Evolutionary conservation across 2,888 invertebrate genomes (phyloP).

Genomic region (Aphodius granarius): DNA sequence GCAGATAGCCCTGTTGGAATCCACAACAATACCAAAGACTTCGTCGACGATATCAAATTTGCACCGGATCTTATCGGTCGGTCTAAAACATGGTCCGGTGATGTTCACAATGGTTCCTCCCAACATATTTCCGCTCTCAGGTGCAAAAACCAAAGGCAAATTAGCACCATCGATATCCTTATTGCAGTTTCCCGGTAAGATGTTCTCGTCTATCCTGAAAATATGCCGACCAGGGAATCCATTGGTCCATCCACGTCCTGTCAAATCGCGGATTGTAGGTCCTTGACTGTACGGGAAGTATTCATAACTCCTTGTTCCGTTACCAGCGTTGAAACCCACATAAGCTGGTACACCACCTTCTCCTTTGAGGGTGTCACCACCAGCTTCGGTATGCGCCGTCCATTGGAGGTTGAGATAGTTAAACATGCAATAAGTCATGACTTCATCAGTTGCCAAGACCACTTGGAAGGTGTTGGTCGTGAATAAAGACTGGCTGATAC

Average conservation of each 20-base stretch:
- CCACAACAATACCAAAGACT: constrained; percentile 75
- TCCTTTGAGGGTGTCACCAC: constrained; percentile 84
- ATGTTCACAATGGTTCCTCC: constrained; percentile 96
- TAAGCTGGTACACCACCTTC: constrained; percentile 87
- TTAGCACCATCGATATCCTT: constrained; percentile 85
- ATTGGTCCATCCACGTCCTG: constrained; percentile 84
- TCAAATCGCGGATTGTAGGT: constrained; percentile 80
- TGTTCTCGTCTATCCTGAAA: constrained; percentile 93
- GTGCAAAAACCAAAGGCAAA: constrained; percentile 84
- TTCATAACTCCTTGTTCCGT: constrained; percentile 86
- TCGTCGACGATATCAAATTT: constrained; percentile 77
- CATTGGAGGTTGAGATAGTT: constrained; percentile 92
- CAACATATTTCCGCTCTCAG: constrained; percentile 96
- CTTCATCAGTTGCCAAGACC: constrained; percentile 90
- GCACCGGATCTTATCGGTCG: constrained; percentile 75
- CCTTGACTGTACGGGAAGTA: constrained; percentile 89
- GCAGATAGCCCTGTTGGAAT: constrained; percentile 84
- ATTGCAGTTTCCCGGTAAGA: constrained; percentile 90
- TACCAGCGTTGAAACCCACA: constrained; percentile 96
- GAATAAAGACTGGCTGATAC: constrained; percentile 77
- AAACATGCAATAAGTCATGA: constrained; percentile 91
- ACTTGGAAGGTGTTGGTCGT: constrained; percentile 96
- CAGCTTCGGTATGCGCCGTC: constrained; percentile 90
- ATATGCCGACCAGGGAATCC: constrained; percentile 88
- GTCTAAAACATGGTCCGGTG: constrained; percentile 91